These are phyloP conservation scores for Ceyx melanurus DNA, from an alignment of 2,113 vertebrate species.

Conservation along the genomic window DNA sequence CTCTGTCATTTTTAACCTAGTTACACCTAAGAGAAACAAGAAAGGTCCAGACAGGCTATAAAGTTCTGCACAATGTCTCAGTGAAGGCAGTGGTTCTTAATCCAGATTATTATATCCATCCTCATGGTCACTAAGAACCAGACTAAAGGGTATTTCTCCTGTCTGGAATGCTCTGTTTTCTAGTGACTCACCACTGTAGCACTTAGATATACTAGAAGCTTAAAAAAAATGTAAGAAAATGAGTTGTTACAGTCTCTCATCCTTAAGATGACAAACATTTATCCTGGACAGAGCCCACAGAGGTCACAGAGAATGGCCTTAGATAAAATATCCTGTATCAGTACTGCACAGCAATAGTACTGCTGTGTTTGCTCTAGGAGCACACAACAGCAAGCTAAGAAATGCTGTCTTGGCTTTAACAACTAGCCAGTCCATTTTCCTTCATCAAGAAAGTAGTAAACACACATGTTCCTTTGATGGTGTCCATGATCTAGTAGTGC, in stretches of 20 bases:
- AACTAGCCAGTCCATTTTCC: background rate
- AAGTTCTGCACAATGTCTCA: background rate
- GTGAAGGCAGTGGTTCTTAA: background rate
- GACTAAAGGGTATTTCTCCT: background rate
- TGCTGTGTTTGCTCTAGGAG: background rate
- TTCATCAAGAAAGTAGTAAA: background rate
- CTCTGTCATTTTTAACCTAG: background rate
- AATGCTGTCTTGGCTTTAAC: background rate
- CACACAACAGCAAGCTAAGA: background rate
- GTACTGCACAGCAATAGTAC: background rate
- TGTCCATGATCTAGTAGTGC: accelerated
- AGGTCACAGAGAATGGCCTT: background rate
- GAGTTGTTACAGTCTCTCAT: background rate
- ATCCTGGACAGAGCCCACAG: background rate
- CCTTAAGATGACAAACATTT: background rate
- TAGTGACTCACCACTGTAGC: background rate
- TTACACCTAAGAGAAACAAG: background rate
- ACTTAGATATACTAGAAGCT: background rate
- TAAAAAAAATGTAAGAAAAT: background rate
- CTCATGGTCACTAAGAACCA: background rate
- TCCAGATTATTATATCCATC: background rate
- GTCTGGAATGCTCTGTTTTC: background rate
- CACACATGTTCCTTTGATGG: background rate
- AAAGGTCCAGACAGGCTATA: background rate
- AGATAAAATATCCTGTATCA: background rate